These are phyloP conservation scores for Dioctria rufipes DNA, from an alignment of 2,888 invertebrate genomes.

Conservation along the genomic window DNA sequence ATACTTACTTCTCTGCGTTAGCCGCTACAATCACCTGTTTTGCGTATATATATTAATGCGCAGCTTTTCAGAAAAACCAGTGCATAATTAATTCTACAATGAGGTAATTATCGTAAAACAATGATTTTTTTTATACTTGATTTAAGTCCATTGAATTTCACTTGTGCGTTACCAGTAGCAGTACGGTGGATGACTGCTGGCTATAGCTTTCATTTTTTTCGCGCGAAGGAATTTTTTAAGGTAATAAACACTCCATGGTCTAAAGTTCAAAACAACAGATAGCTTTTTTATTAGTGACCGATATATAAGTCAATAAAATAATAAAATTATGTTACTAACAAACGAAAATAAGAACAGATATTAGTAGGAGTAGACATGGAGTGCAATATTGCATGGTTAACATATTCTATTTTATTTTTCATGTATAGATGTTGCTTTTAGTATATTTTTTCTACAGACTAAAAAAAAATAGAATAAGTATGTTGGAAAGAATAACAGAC, in stretches of 20 bases:
- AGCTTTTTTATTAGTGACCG: not conserved
- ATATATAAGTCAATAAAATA: not conserved
- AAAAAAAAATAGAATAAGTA: no score
- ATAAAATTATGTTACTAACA: conserved; percentile 8
- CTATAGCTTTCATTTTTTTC: conserved; percentile 14
- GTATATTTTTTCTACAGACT: no score
- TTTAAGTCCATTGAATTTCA: not conserved
- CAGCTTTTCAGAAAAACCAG: conserved; percentile 1
- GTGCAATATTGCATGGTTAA: no score
- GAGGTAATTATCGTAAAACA: conserved; percentile 16
- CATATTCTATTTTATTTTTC: no score
- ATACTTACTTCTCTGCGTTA: not conserved
- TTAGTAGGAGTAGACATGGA: no score
- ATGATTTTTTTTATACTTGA: not conserved
- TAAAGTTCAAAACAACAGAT: conserved; percentile 29
- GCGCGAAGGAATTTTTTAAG: conserved; percentile 24
- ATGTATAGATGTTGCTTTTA: no score
- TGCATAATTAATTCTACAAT: conserved; percentile 7
- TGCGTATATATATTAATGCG: not conserved
- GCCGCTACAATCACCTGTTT: conserved; percentile 13
- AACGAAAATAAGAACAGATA: not conserved
- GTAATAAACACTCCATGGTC: conserved; percentile 20
- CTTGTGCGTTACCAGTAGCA: conserved; percentile 16
- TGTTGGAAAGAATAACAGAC: no score
- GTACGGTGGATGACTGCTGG: not conserved